Evolutionary conservation across 1,140 invertebrate species (phyloP), one percentile per base, ranked within the genome.

Genomic region (Papilio xuthus): DNA sequence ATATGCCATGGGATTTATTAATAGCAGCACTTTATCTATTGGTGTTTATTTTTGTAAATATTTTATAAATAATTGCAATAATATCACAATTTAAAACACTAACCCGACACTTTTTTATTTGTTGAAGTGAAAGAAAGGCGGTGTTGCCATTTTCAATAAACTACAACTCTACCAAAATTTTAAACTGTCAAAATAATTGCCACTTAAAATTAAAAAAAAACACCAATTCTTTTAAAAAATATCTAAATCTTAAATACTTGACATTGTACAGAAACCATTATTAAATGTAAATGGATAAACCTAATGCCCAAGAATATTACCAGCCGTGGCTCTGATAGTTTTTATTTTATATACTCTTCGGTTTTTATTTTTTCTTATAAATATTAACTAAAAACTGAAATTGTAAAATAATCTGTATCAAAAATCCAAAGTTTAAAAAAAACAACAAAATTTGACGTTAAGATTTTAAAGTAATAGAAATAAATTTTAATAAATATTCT

Each of bases 111-210:
- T 91, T 82, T 89, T 90, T 88, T 84, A 80, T 81, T 78, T 84
- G 82, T 78, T 83, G 85, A 90, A 88, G 85, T 89, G 86, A 91
- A 92, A 91, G 90, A 91, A 92, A 79, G 85, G 85, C 78, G 63
- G 9, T 78, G 84, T 88, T 76, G 74, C 74, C 41, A 76, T 7
- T 26, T 32, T 18, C 12, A 72, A 42, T 1, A 7, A 73, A 8
- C 71, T 26, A 28, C 71, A 73, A 47, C 41, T 73, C 20, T 42
- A 26, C 56, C 56, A 60, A 60, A 26, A 53, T 6, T n/a, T 53
- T 12, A 26, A 60, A 26, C 10, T 60, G 56, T 60, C 56, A 60
- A 60, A 60, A 47, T 10, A 47, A 88, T 89, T 92, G 88, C 88
- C 86, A 86, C 47, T 71, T 73, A 7, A 60, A 47, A 67, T 67